phyloP scores from a whole-genome alignment of 2,797 vertebrate genomes.

The Chaunax sp. region DNA sequence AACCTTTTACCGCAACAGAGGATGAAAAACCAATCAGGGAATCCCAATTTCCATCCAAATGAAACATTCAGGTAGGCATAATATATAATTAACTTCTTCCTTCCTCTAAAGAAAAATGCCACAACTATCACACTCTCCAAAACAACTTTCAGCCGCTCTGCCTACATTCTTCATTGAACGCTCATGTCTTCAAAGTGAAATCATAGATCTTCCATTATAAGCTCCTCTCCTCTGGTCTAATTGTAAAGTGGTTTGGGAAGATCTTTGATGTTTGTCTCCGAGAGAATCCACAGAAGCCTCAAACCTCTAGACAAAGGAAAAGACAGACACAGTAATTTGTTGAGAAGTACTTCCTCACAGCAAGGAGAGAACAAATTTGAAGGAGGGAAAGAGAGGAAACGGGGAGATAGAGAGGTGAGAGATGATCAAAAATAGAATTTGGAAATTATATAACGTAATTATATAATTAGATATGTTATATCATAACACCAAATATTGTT shows the following conservation, averaged over 20 bases:
- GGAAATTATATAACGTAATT: too few species aligned
- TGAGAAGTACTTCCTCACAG: constrained; percentile 46
- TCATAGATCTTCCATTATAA: constrained; percentile 62
- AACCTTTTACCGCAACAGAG: constrained; percentile 15
- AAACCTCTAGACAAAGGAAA: constrained; percentile 64
- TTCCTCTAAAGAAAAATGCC: constrained; percentile 46
- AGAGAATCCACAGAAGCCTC: constrained; percentile 62
- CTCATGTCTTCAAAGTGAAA: constrained; percentile 65
- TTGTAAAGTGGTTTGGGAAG: constrained; percentile 73
- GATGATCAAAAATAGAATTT: background rate
- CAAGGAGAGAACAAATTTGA: constrained; percentile 24
- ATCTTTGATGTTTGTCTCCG: constrained; percentile 80
- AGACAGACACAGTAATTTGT: constrained; percentile 62
- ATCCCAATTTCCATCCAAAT: constrained; percentile 49
- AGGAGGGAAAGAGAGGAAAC: background rate
- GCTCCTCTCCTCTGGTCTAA: constrained; percentile 64
- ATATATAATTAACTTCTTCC: constrained; percentile 57
- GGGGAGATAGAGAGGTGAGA: background rate
- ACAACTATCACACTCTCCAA: constrained; percentile 41
- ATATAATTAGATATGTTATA: too few species aligned
- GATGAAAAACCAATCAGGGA: constrained; percentile 26
- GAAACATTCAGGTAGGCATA: constrained; percentile 55
- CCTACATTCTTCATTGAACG: constrained; percentile 41
- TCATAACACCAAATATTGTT: too few species aligned
- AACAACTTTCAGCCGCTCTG: constrained; percentile 48